Percentiles rank a stretch among this genome's conserved stretches.
phyloP scores from a whole-genome alignment of 1,140 invertebrate species.

The Calephelis virginiensis region DNA sequence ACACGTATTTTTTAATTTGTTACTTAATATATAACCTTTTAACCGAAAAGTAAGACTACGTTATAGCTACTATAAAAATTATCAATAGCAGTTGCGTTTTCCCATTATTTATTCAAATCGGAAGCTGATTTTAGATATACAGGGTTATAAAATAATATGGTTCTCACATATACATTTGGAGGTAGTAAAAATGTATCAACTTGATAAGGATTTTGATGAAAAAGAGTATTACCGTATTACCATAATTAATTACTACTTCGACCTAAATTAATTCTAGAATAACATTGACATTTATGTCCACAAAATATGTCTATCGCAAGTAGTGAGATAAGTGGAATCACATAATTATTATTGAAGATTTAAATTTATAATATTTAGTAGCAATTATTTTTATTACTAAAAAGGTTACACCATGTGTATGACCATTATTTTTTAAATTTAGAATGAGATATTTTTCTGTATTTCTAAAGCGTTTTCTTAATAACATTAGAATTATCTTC shows the following conservation, averaged over 20 bases:
- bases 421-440: background rate
- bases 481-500: too few species aligned
- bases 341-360: conserved; percentile 5
- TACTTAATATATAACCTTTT: too few species aligned
- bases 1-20: too few species aligned
- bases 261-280: conserved; percentile 2
- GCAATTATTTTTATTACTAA: conserved; percentile 4
- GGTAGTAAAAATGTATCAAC: conserved; percentile 5
- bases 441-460: background rate
- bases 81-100: background rate
- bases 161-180: conserved; percentile 1
- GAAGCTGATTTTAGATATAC: conserved; percentile 10
- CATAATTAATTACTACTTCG: conserved; percentile 7
- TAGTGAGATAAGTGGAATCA: conserved; percentile 4
- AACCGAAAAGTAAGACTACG: too few species aligned
- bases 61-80: too few species aligned
- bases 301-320: conserved; percentile 11
- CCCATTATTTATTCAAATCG: conserved; percentile 5
- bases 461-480: background rate
- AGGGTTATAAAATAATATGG: conserved; percentile 2
- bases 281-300: conserved; percentile 9
- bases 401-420: background rate
- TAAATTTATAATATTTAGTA: conserved; percentile 8
- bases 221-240: conserved; percentile 1
- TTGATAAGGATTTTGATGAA: conserved; percentile 1